Base-by-base conservation (phyloP, 2,113 vertebrate species). In the Xyliphius kryptos region DNA sequence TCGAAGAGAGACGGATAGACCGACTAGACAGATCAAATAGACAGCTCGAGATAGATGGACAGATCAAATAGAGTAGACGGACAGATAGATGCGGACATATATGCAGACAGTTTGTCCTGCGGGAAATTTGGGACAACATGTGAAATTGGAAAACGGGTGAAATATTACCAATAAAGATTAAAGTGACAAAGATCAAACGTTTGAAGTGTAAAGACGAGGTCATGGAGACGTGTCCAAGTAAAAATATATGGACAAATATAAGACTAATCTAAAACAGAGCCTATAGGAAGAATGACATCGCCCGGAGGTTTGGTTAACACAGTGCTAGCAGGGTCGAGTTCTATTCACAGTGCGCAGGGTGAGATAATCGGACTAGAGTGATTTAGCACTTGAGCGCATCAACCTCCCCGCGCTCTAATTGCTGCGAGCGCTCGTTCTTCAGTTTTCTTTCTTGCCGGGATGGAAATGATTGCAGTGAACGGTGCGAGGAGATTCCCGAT, bases 331-430 rank as follows among this genome's bases (percentile, higher is more conserved):
- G 41, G 36, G 48, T 52, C 19, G 41, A 17, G 37, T 19, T 52
- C 37, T 22, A 40, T 40, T 51, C 59, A 21, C 21, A 50, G 32
- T 21, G 16, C 20, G 22, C 10, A 44, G 61, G 15, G 15, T 44
- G 40, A 63, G 51, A 63, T 46, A 13, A 44, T 20, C 43, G 51
- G 51, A 47, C 22, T 47, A 21, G 52, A 64, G 52, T 37, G 51
- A 64, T 64, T 55, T 48, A 64, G 51, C 52, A 46, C 62, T 64
- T 47, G 43, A 55, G 26, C 22, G 3, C 40, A 44, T 38, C 56
- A 44, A 11, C 53, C 40, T 58, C 8, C 15, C 55, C 2, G 13
- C 6, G 56, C 56, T 43, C 55, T 9, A 57, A 57, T 57, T 43
- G 38, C 38, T 22, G 37, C 6, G 36, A 57, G 12, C 58, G 14